A percentile compares a stretch with the other conserved stretches of the same genome.
Conservation (phyloP, 2,797 vertebrate species). For the Yasuhikotakia modesta region DNA sequence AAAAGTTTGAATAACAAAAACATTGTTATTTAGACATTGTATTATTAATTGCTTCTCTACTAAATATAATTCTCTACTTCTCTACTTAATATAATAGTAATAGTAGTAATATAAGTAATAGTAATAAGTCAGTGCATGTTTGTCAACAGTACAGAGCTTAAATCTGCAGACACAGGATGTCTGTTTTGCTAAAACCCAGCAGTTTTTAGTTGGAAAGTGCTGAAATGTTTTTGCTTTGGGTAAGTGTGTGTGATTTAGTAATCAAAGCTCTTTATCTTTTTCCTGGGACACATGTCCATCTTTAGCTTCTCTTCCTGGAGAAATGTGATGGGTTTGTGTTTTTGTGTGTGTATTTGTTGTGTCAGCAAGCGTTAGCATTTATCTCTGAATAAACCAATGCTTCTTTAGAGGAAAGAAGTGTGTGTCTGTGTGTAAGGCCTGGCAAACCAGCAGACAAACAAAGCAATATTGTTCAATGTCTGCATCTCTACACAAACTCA, state of each 20-base stretch:
- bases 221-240: slow-evolving; percentile 40
- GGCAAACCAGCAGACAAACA: too few species aligned
- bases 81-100: too few species aligned
- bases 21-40: too few species aligned
- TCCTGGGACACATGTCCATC: slow-evolving; percentile 25
- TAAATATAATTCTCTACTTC: too few species aligned
- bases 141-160: slow-evolving; percentile 13
- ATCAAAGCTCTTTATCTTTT: slow-evolving; percentile 34
- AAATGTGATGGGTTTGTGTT: slow-evolving; percentile 19
- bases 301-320: slow-evolving; percentile 8
- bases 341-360: slow-evolving; percentile 15
- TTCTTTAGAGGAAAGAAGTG: neutral
- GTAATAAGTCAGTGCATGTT: neutral
- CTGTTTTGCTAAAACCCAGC: slow-evolving; percentile 5
- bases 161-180: slow-evolving; percentile 18
- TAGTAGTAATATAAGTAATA: too few species aligned
- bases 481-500: too few species aligned
- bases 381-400: neutral
- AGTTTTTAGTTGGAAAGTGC: slow-evolving; percentile 27
- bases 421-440: neutral
- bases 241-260: slow-evolving; percentile 28
- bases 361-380: neutral
- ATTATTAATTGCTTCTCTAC: too few species aligned
- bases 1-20: too few species aligned
- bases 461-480: too few species aligned